phyloP scores from a whole-genome alignment of 92 coral and sea anemone genomes.

The Actinernus sp. region DNA sequence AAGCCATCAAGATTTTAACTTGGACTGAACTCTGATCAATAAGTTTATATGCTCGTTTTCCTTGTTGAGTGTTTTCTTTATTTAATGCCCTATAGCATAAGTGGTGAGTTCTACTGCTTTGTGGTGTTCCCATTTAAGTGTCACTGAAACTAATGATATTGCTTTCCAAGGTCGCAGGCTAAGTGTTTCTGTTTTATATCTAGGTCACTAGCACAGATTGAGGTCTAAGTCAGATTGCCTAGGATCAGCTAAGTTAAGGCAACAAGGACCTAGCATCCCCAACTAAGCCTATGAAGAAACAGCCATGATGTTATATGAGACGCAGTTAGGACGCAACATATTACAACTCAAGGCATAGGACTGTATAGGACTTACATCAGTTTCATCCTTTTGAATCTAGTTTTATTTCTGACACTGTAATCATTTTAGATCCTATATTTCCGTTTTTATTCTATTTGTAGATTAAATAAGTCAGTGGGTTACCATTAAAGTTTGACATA shows the following conservation, averaged over 20 bases:
- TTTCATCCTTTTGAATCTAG: background rate
- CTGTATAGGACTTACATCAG: background rate
- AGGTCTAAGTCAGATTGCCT: conserved; percentile 75
- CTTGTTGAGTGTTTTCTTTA: no score
- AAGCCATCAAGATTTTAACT: no score
- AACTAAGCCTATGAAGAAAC: conserved; percentile 25
- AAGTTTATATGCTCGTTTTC: no score
- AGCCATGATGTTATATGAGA: conserved; percentile 1
- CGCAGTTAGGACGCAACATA: conserved; percentile 20
- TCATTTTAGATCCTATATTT: background rate
- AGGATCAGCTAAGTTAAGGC: conserved; percentile 72
- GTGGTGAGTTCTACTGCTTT: no score
- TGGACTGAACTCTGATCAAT: no score
- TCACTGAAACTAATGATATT: no score
- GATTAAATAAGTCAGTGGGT: background rate
- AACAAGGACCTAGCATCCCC: conserved; percentile 68
- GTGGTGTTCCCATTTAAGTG: no score
- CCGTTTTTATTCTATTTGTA: conserved; percentile 3
- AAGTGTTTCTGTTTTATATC: conserved; percentile 58
- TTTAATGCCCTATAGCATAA: no score
- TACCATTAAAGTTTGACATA: background rate
- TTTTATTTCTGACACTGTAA: background rate
- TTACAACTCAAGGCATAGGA: conserved; percentile 3
- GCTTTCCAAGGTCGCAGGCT: conserved; percentile 20
- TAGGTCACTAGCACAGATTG: conserved; percentile 68